Evolutionary conservation across 2,797 vertebrate genomes (phyloP), one percentile per base, ranked within the genome.

Genomic region (Enoplosus armatus): DNA sequence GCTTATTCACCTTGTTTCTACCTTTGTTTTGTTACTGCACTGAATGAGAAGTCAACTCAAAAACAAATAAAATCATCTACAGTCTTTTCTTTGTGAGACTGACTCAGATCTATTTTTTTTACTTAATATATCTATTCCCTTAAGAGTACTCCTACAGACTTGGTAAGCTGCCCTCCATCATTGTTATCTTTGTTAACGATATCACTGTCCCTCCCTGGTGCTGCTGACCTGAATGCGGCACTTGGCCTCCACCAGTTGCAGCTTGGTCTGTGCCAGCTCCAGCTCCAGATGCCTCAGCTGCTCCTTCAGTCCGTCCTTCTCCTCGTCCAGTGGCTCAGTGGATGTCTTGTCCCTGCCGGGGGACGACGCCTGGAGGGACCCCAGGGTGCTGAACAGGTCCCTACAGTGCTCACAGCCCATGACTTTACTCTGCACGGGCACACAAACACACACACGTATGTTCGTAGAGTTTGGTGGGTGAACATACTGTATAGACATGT

Each of bases 211-310:
- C n/a, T 8, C 18, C 16, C 8, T 16, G 20, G 0, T 27, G 54
- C 43, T 4, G 81, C 87, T 12, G 85, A 99, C 98, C 98, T 99
- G 98, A 85, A 99, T 99, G 94, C 97, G 98, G 80, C 98, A 99
- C 94, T 99, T 99, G 87, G 98, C 98, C 93, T 99, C 98, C 92
- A 99, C 98, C 80, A 99, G 96, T 92, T 99, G 98, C 82, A 99
- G 96, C 85, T 99, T 99, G 87, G 98, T 99, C 91, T 99, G 98
- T 24, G 98, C 98, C 90, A 99, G 92, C 77, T 99, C 98, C 91
- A 99, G 95, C 90, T 99, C 98, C 96, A 99, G 95, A 78, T 98
- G 97, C 74, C 98, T 91, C 77, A 99, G 96, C 88, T 99, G 98
- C 80, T 97, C 97, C 92, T 97, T 97, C 43, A 99, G 96, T 0